Conservation (phyloP, 2,888 invertebrate species). For the Ditylenchus weischeri region DNA sequence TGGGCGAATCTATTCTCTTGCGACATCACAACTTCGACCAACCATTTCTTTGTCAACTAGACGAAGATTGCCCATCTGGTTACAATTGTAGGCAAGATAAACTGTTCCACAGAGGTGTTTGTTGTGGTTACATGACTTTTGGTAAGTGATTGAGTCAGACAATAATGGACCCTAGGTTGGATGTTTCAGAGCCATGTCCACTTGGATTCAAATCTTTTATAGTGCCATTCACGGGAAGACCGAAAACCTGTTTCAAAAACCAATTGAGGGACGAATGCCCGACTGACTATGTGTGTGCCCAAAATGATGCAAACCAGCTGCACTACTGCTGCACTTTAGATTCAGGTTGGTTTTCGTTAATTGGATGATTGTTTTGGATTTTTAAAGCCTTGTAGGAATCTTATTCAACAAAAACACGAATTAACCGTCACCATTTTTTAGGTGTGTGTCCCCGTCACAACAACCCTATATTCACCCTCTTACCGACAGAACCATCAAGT, state of each 20-base stretch:
- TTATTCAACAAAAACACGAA: too few species aligned
- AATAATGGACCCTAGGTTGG: neutral
- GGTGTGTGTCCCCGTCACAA: conserved; percentile 33
- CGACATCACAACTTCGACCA: conserved; percentile 25
- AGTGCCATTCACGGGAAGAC: conserved; percentile 27
- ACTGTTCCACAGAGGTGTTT: conserved; percentile 32
- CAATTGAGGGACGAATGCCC: conserved; percentile 31
- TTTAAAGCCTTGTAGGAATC: too few species aligned
- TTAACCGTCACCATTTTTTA: conserved; percentile 10
- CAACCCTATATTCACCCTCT: conserved; percentile 34
- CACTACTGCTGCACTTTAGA: conserved; percentile 32
- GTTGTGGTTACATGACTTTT: conserved; percentile 33
- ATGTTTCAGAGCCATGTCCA: conserved; percentile 31
- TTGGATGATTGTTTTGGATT: too few species aligned
- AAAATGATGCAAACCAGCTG: conserved; percentile 16
- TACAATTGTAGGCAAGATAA: conserved; percentile 29
- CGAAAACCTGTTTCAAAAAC: conserved; percentile 25
- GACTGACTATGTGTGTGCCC: conserved; percentile 29
- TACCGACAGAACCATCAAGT: conserved; percentile 32
- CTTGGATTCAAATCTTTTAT: conserved; percentile 27
- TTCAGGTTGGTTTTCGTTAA: conserved; percentile 9
- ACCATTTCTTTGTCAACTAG: conserved; percentile 26
- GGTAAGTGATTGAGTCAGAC: conserved; percentile 10
- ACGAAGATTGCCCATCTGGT: conserved; percentile 27
- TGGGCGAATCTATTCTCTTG: conserved; percentile 32